Evolutionary conservation across 2,797 vertebrate species (phyloP), one percentile per base, ranked within the genome.

Genomic region (Pachyuromys duprasi): DNA sequence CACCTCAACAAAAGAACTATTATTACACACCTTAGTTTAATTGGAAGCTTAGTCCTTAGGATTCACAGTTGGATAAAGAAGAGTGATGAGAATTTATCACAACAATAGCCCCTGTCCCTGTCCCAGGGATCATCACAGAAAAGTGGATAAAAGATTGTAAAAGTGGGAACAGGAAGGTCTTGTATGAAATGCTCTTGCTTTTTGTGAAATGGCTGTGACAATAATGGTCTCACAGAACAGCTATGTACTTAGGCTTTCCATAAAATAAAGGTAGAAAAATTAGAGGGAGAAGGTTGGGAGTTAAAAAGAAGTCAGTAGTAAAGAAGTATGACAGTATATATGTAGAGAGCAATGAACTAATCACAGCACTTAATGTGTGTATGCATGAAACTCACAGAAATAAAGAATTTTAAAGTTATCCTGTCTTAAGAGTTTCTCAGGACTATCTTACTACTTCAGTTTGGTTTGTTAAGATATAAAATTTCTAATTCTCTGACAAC

Each of bases 251-350:
- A 24, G 7, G 33, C 22, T 39, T 3, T 72, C 14, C 45, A 18
- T 72, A 2, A 86, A 72, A 28, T 57, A 86, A 39, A 72, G 14
- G 31, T 17, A 55, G 45, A 13, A 18, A 55, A 36, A 13, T 55
- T 9, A 45, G 13, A 70, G 14, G 22, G 2, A 6, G 33, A 3
- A 18, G 1, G 14, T 18, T 55, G 22, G 4, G 2, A 70, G 14
- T 49, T 11, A 3, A 86, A 45, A 24, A 11, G n/a, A 36, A n/a
- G 33, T 55, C 12, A 49, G 22, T 55, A 53, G 65, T 8, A 39
- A 1, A 33, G 8, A 17, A 18, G 0, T 5, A 3, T 28, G n/a
- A 36, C 31, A 86, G 1, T 9, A 14, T 15, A 84, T 2, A 2
- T 13, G 22, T 0, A 3, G 4, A 15, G 12, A 49, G 49, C 49